Evolutionary conservation across 2,888 invertebrate species (phyloP).

Genomic region (Tanypteryx hageni): DNA sequence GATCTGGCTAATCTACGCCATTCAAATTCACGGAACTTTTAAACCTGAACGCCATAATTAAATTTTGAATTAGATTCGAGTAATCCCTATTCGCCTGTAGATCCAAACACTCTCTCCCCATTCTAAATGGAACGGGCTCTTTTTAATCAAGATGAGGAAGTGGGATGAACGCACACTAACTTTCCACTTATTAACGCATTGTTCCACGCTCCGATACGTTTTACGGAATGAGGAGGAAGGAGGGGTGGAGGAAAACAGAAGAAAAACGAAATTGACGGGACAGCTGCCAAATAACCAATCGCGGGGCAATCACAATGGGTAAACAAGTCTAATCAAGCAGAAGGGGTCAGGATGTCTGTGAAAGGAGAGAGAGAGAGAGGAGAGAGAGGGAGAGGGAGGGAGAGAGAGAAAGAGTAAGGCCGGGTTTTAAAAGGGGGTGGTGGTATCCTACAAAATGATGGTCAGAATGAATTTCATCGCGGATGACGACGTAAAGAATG

Average conservation of each 20-base stretch:
- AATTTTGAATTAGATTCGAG: too few species aligned
- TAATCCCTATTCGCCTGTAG: too few species aligned
- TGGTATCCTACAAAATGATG: neutral
- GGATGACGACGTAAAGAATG: neutral
- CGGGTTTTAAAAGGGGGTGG: conserved; percentile 8
- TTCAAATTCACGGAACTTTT: too few species aligned
- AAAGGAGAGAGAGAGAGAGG: neutral
- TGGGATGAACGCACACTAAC: neutral
- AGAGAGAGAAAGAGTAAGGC: neutral
- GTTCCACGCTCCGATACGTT: conserved; percentile 23
- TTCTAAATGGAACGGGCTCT: neutral
- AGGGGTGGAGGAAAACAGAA: neutral
- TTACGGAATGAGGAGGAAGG: too few species aligned
- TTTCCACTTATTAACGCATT: conserved; percentile 19
- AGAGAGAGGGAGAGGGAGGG: neutral
- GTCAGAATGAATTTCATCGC: conserved; percentile 19
- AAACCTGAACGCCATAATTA: too few species aligned
- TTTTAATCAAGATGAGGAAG: conserved; percentile 26
- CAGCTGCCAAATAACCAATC: conserved; percentile 51
- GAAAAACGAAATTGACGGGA: conserved; percentile 23
- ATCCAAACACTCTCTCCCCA: too few species aligned
- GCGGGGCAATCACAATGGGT: conserved; percentile 30
- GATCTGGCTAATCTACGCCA: too few species aligned
- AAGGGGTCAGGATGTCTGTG: neutral
- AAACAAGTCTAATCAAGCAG: conserved; percentile 7